These are phyloP conservation scores for Laticauda colubrina DNA, from an alignment of 2,113 vertebrate species.

Conservation along the genomic window DNA sequence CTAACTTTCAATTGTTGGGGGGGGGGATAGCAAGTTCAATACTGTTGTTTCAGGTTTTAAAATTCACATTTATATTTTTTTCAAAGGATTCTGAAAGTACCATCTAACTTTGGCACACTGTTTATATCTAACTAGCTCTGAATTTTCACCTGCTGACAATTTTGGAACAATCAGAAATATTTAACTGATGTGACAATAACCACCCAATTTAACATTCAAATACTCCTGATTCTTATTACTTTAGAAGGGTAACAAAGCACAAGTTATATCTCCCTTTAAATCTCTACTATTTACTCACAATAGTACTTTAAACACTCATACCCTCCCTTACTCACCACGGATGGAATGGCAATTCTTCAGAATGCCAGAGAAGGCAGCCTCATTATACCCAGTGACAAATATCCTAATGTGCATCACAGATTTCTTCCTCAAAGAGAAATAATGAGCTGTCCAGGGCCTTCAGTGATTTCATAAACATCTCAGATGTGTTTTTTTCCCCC, in stretches of 20 bases:
- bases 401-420: conserved; percentile 49
- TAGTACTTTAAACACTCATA: conserved; percentile 36
- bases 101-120: background rate
- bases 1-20: background rate
- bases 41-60: background rate
- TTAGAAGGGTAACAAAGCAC: conserved; percentile 29
- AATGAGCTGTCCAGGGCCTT: conserved; percentile 59
- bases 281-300: conserved; percentile 28
- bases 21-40: background rate
- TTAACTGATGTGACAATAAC: background rate
- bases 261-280: conserved; percentile 26
- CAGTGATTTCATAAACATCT: conserved; percentile 24
- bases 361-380: conserved; percentile 50
- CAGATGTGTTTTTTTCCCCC: conserved; percentile 21
- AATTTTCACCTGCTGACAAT: background rate
- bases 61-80: background rate
- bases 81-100: background rate
- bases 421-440: conserved; percentile 51
- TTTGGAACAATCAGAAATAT: background rate
- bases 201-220: background rate
- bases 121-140: background rate
- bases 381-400: conserved; percentile 56
- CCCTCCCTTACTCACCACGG: conserved; percentile 33
- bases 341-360: conserved; percentile 39
- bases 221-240: conserved; percentile 2